A percentile compares a stretch with the other conserved stretches of the same genome.
Evolutionary conservation across 2,113 vertebrate species (phyloP).

Genomic region (Camelus dromedarius): DNA sequence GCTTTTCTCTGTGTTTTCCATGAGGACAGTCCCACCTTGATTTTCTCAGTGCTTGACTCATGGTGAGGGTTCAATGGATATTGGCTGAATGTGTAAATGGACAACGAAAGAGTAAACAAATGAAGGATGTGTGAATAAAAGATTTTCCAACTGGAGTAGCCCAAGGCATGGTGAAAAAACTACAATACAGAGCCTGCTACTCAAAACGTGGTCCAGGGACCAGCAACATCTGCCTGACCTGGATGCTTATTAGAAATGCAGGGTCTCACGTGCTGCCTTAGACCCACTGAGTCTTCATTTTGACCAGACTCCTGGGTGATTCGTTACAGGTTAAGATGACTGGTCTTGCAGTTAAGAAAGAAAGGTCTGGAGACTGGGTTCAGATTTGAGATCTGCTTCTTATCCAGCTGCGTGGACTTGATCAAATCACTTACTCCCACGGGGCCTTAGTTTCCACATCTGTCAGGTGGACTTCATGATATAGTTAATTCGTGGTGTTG

Average conservation of each 20-base stretch:
- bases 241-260: not conserved
- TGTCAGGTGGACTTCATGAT: not conserved
- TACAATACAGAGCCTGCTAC: rapidly evolving
- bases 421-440: not conserved
- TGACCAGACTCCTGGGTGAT: not conserved
- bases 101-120: not conserved
- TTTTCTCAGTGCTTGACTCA: not conserved
- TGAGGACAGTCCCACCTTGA: not conserved
- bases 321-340: not conserved
- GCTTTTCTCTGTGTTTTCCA: not conserved
- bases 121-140: not conserved
- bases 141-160: not conserved
- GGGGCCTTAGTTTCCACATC: not conserved
- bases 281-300: not conserved
- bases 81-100: not conserved
- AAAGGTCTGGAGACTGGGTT: not conserved
- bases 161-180: not conserved
- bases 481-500: not conserved
- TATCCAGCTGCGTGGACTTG: not conserved
- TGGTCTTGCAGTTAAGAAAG: not conserved
- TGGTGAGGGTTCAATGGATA: not conserved
- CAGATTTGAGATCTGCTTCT: not conserved
- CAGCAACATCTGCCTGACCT: not conserved
- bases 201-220: rapidly evolving
- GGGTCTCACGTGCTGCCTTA: not conserved